Conservation (phyloP, 2,888 invertebrate genomes). For the Chloroclysta siterata region DNA sequence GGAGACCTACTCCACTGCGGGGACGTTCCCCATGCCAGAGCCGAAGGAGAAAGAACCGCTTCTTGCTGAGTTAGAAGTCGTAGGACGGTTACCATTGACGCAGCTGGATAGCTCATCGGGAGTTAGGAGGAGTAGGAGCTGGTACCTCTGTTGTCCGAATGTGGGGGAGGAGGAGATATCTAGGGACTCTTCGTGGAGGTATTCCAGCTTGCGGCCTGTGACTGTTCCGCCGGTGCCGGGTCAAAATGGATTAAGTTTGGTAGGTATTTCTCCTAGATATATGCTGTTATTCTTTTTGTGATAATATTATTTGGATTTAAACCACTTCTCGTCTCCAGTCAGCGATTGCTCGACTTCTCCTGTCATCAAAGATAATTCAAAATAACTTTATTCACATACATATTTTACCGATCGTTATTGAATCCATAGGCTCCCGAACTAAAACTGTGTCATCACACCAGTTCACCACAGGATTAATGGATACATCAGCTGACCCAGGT, state of each 20-base stretch:
- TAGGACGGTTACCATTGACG: constrained; percentile 69
- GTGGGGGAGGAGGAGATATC: constrained; percentile 74
- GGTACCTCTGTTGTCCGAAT: constrained; percentile 85
- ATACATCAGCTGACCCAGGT: too few relatives aligned
- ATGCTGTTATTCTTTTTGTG: not conserved
- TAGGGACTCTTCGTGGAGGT: constrained; percentile 75
- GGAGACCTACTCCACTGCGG: constrained; percentile 79
- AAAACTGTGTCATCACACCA: too few relatives aligned
- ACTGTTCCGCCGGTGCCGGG: constrained; percentile 69
- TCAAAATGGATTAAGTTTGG: constrained; percentile 56
- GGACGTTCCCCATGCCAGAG: constrained; percentile 80
- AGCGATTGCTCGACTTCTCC: too few relatives aligned
- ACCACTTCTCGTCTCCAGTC: too few relatives aligned
- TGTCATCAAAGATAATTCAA: too few relatives aligned
- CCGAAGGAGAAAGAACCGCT: constrained; percentile 77
- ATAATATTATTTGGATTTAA: too few relatives aligned
- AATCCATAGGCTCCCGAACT: too few relatives aligned
- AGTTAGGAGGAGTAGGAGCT: constrained; percentile 84
- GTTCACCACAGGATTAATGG: too few relatives aligned
- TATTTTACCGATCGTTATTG: too few relatives aligned
- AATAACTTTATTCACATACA: too few relatives aligned
- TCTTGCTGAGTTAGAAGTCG: constrained; percentile 72
- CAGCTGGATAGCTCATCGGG: constrained; percentile 67
- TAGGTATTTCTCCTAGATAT: constrained; percentile 23
- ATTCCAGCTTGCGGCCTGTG: constrained; percentile 74